These are phyloP conservation scores for Episyrphus balteatus DNA, from an alignment of 1,140 invertebrate genomes.

Conservation along the genomic window DNA sequence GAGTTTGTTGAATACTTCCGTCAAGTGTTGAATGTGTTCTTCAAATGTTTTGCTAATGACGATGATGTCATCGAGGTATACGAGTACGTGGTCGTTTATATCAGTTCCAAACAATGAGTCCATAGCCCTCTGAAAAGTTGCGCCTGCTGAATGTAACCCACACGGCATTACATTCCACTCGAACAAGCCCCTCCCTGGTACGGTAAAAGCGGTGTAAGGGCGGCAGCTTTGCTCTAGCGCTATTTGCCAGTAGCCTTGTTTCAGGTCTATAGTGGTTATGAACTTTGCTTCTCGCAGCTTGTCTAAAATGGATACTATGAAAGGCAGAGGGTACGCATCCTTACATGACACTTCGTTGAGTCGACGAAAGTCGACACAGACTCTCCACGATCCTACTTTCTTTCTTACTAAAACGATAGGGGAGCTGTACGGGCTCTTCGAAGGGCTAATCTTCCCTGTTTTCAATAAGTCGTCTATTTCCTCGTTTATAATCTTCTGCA, in stretches of 20 bases:
- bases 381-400: slow-evolving; percentile 15
- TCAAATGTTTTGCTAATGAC: slow-evolving; percentile 27
- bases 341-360: slow-evolving; percentile 24
- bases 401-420: slow-evolving; percentile 31
- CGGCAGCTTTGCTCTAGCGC: slow-evolving; percentile 15
- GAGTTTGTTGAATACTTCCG: slow-evolving; percentile 8
- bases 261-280: slow-evolving; percentile 33
- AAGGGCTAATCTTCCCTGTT: slow-evolving; percentile 27
- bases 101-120: slow-evolving; percentile 17
- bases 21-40: slow-evolving; percentile 25
- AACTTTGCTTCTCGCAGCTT: slow-evolving; percentile 14
- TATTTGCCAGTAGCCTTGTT: slow-evolving; percentile 34
- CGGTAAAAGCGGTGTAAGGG: slow-evolving; percentile 38
- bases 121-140: slow-evolving; percentile 31
- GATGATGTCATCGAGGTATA: slow-evolving; percentile 38
- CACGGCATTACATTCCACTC: slow-evolving; percentile 38
- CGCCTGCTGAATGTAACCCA: slow-evolving; percentile 38
- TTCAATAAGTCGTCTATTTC: slow-evolving; percentile 22
- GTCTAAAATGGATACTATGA: slow-evolving; percentile 36
- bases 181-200: no score
- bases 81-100: slow-evolving; percentile 15
- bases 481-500: slow-evolving; percentile 13
- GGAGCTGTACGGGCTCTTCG: slow-evolving; percentile 27
- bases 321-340: slow-evolving; percentile 36
- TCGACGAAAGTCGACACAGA: slow-evolving; percentile 32